phyloP scores from a whole-genome alignment of 2,888 invertebrate genomes.

The Oscheius myriophilus region DNA sequence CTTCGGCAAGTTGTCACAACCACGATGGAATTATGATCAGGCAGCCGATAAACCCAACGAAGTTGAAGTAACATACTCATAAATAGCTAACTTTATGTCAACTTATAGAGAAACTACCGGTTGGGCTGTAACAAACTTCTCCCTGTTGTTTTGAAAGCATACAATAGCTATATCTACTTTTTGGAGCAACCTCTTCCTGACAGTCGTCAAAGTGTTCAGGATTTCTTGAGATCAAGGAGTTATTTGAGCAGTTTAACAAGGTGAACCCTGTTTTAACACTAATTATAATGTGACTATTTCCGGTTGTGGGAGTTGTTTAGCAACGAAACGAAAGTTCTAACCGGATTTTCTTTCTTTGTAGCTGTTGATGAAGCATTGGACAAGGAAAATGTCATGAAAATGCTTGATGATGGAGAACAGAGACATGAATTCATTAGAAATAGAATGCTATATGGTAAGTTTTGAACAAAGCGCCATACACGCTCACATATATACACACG shows the following conservation, averaged over 20 bases:
- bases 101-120: slow-evolving; percentile 4
- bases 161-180: slow-evolving; percentile 3
- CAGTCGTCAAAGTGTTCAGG: neutral
- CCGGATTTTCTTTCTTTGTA: neutral
- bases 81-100: too few species aligned
- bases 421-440: too few species aligned
- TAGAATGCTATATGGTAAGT: too few species aligned
- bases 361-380: neutral
- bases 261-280: neutral
- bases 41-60: too few species aligned
- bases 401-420: too few species aligned
- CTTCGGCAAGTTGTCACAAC: neutral
- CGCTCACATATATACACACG: too few species aligned
- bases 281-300: neutral
- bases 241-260: neutral
- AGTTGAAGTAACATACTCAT: too few species aligned
- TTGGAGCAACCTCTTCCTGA: neutral
- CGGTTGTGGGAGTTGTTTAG: neutral
- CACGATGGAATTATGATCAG: slow-evolving; percentile 10
- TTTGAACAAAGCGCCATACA: too few species aligned
- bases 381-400: neutral
- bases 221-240: neutral
- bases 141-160: neutral
- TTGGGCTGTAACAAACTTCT: slow-evolving; percentile 1
- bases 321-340: too few species aligned